Evolutionary conservation across 2,113 vertebrate species (phyloP), one percentile per base, ranked within the genome.

Genomic region (Rousettus leschenaultii): DNA sequence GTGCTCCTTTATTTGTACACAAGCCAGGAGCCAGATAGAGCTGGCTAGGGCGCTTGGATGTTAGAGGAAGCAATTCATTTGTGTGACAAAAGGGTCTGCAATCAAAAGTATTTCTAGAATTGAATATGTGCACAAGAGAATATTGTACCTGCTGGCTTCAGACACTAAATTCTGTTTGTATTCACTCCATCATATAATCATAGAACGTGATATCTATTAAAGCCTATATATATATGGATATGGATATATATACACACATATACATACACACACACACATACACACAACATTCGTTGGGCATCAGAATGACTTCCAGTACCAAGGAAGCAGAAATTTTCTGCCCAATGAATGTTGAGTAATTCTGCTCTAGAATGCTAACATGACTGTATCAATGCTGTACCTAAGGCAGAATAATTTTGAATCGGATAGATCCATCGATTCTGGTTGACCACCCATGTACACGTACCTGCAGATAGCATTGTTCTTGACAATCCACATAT

Each of bases 1-100:
- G 59, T 90, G n/a, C 45, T 38, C 33, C 35, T 88, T 59, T 80
- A 4, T 86, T 80, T 85, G 68, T 90, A 59, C 43, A 57, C 82
- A 84, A 85, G 88, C 82, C 68, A 70, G 86, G n/a, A 89, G 61
- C 35, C 91, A 97, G 40, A 88, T 91, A 74, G 74, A 96, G 79
- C 30, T 94, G 53, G 22, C 35, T 45, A 53, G 30, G 55, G 4
- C 91, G 45, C 65, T 35, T 0, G 77, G n/a, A 91, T 95, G 12
- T 53, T 87, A 93, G 22, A 53, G 94, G 40, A 78, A 91, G 45
- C 65, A 94, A 94, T 96, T 97, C 92, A 77, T 93, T 77, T 30
- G 4, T 48, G 71, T 22, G 95, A 33, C 35, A 93, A 86, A 73
- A 63, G 71, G 35, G 61, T 65, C 77, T 95, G 61, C 48, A 51